Percentiles rank a stretch among this genome's conserved stretches.
Conservation (phyloP, 37 sponge, comb jelly and placozoan species). For the Axinella damicornis region DNA sequence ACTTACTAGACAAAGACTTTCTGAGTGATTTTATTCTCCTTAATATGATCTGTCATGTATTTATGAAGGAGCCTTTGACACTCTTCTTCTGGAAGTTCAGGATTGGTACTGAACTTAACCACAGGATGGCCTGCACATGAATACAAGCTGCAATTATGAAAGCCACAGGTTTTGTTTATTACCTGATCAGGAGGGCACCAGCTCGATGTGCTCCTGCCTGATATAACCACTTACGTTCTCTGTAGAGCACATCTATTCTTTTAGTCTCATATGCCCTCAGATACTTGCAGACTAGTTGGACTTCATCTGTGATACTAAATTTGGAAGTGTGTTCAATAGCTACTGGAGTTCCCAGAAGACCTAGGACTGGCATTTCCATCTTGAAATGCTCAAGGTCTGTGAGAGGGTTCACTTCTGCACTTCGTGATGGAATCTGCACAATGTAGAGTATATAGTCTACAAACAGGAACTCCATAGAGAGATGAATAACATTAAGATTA, state of each 20-base stretch:
- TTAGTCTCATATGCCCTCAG: conserved; percentile 40
- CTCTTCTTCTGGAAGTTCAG: conserved; percentile 37
- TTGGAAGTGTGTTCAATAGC: not conserved
- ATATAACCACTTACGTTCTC: no score
- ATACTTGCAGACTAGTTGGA: conserved; percentile 76
- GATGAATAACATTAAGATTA: no score
- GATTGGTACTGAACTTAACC: conserved; percentile 63
- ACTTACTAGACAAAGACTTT: conserved; percentile 78
- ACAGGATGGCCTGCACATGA: not conserved
- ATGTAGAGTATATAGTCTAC: no score
- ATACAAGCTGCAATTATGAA: no score
- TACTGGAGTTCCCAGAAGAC: conserved; percentile 60
- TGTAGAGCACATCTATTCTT: conserved; percentile 17
- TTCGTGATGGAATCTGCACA: conserved; percentile 39
- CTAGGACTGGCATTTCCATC: conserved; percentile 59
- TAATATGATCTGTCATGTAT: conserved; percentile 61
- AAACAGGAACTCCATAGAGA: no score
- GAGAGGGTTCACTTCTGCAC: conserved; percentile 19
- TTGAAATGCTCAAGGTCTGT: conserved; percentile 55
- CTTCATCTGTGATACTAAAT: conserved; percentile 35
- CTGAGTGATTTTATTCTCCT: conserved; percentile 67
- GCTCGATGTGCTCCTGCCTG: no score
- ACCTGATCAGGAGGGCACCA: no score
- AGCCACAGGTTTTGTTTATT: no score
- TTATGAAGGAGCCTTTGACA: conserved; percentile 60